These are phyloP conservation scores for Leptinotarsa rubiginosa DNA, from an alignment of 2,888 invertebrate species.

Conservation along the genomic window DNA sequence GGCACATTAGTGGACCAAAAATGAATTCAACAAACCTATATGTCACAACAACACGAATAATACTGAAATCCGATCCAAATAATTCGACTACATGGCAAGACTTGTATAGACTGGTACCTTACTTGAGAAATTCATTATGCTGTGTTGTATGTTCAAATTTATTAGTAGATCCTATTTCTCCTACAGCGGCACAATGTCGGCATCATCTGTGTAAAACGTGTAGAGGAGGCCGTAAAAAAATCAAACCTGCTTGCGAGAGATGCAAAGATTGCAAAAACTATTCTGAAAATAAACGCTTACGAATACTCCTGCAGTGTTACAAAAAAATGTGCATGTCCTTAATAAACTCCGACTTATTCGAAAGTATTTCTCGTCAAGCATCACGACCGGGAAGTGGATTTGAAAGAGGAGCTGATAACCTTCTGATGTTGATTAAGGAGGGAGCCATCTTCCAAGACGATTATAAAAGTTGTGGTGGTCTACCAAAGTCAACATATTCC, in stretches of 20 bases:
- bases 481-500: constrained; percentile 80
- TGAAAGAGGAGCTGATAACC: constrained; percentile 70
- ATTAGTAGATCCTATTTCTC: constrained; percentile 84
- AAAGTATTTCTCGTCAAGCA: constrained; percentile 68
- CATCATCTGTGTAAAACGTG: constrained; percentile 91
- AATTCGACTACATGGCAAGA: constrained; percentile 83
- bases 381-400: constrained; percentile 70
- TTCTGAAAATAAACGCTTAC: constrained; percentile 83
- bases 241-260: constrained; percentile 86
- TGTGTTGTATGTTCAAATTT: constrained; percentile 91
- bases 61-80: constrained; percentile 79
- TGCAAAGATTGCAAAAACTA: constrained; percentile 88
- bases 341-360: constrained; percentile 78
- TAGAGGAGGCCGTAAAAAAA: constrained; percentile 84
- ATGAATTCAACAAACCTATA: constrained; percentile 88
- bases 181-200: constrained; percentile 82
- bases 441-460: constrained; percentile 83
- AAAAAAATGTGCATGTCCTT: constrained; percentile 89
- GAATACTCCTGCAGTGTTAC: constrained; percentile 87
- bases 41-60: constrained; percentile 83
- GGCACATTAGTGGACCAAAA: constrained; percentile 44
- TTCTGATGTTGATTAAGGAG: constrained; percentile 82
- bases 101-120: constrained; percentile 84
- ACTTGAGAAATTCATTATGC: constrained; percentile 86
- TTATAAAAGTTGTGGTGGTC: constrained; percentile 78